These are phyloP conservation scores for Vireo altiloquus DNA, from an alignment of 2,113 vertebrate genomes.

Conservation along the genomic window DNA sequence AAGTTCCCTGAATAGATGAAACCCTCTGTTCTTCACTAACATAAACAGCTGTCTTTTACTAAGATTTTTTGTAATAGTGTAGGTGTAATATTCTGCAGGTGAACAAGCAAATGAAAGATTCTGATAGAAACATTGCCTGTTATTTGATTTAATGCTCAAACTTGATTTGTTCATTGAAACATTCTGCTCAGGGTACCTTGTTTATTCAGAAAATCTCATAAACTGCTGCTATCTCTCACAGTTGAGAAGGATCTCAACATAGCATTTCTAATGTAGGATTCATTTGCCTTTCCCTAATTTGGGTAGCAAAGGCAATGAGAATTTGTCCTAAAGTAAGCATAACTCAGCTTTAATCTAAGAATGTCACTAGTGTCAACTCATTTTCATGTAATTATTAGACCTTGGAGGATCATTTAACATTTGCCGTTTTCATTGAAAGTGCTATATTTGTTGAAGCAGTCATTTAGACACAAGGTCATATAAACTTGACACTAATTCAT, in stretches of 20 bases:
- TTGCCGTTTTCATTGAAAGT: constrained; percentile 31
- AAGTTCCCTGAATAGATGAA: neutral
- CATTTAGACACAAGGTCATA: constrained; percentile 18
- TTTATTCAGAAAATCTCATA: neutral
- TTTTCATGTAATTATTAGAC: constrained; percentile 45
- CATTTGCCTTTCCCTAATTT: constrained; percentile 27
- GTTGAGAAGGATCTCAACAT: neutral
- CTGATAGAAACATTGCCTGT: neutral
- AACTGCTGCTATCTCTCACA: neutral
- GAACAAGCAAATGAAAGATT: neutral
- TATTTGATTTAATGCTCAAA: neutral
- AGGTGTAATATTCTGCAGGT: neutral
- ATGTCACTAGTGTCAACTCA: constrained; percentile 9
- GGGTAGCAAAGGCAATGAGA: neutral
- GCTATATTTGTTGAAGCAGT: constrained; percentile 25
- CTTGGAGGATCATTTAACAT: constrained; percentile 27
- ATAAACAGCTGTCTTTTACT: neutral
- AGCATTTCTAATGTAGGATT: constrained; percentile 9
- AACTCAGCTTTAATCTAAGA: constrained; percentile 20
- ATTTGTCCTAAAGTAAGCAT: constrained; percentile 16
- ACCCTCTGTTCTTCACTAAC: neutral
- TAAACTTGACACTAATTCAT: constrained; percentile 15
- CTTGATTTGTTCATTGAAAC: neutral
- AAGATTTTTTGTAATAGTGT: neutral
- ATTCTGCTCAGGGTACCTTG: neutral